Evolutionary conservation across 2,797 vertebrate genomes (phyloP).

Genomic region (Oceanodroma leucorhoa): DNA sequence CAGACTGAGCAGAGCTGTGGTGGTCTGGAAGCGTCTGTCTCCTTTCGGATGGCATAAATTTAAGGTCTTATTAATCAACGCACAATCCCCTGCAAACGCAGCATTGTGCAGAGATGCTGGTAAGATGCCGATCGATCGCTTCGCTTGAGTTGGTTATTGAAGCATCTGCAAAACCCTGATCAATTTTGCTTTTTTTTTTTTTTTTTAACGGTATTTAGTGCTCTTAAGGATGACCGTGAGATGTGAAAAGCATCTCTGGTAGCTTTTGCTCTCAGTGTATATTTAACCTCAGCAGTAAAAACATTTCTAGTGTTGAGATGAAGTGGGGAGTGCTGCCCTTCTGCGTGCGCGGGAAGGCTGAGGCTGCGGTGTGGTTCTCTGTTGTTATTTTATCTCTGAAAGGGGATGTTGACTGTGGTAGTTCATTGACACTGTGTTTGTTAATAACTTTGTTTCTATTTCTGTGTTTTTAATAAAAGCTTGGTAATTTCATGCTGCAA

Average conservation of each 20-base stretch:
- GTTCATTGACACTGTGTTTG: background rate
- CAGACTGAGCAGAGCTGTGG: background rate
- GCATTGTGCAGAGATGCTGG: background rate
- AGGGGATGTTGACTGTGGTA: background rate
- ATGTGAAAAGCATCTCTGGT: background rate
- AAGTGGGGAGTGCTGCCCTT: background rate
- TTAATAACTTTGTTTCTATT: background rate
- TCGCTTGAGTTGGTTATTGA: background rate
- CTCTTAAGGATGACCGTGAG: background rate
- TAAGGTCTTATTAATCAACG: background rate
- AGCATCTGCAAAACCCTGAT: background rate
- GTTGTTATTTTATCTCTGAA: background rate
- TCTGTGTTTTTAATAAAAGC: constrained; percentile 2
- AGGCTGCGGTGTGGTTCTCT: background rate
- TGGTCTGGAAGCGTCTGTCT: background rate
- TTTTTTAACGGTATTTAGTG: background rate
- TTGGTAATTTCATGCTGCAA: background rate
- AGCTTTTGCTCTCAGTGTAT: background rate
- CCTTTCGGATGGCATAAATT: background rate
- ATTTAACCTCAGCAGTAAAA: background rate
- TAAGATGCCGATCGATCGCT: accelerated
- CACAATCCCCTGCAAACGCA: accelerated
- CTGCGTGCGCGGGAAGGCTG: background rate
- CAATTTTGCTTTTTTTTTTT: background rate
- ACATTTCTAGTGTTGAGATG: background rate